Evolutionary conservation across 2,888 invertebrate genomes (phyloP), one percentile per base, ranked within the genome.

Genomic region (Beris chalybata): DNA sequence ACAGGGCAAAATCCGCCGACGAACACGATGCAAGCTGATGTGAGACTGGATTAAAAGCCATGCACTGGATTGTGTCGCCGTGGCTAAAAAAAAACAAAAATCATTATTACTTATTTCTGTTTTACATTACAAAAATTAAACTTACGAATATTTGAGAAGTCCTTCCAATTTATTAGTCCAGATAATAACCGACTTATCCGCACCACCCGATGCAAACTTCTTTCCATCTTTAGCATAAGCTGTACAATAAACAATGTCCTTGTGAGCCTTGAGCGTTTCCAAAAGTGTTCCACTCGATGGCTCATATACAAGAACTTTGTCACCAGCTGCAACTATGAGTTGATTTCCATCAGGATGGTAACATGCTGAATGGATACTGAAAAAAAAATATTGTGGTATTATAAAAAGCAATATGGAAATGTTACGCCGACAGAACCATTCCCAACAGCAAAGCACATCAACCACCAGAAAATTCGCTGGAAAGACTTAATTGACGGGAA

Each of bases 91-190:
- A 66, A 82, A 79, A 47, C 66, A 43, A 7, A 43, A 65, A 66
- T 13, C 48, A 63, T 56, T 31, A 29, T 52, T 44, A n/a, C 13
- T 9, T 38, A 50, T 54, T 32, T 6, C 5, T 9, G 13, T 47
- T 52, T 52, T 50, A 50, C 43, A 48, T 48, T 44, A 64, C 59
- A 13, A 32, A 61, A 66, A 15, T 67, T 38, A 29, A 68, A 83
- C 89, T 86, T 84, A 95, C 94, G 92, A 90, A 82, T 97, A 99
- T 84, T 97, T 97, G 4, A 98, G 83, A 71, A 97, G 87, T 29
- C 97, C 97, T 83, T 97, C 97, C 74, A 98, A 85, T 82, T 95
- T 95, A 43, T 90, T 91, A 1, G 94, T 95, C 98, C 98, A 99
- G 72, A 99, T 93, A 70, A 99, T 98, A 55, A 99, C 97, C 78